Base-by-base conservation (phyloP, 2,888 invertebrate species). In the Drosophila meridionalis region DNA sequence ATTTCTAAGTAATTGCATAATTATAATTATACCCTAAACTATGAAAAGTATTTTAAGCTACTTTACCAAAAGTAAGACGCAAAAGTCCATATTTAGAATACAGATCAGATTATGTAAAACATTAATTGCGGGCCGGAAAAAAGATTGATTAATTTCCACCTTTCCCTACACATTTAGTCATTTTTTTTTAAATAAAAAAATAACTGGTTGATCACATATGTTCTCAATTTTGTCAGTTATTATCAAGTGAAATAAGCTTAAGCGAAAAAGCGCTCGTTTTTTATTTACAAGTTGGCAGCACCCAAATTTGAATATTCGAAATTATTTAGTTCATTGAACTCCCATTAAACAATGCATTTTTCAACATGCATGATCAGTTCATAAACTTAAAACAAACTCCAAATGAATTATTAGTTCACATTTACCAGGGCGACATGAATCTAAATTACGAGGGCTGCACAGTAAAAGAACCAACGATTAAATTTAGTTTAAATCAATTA, bases 31-130 rank as follows among this genome's bases (percentile, higher is more conserved):
- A 56, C 28, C 9, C 9, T 52, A 38, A 30, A n/a, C 9, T 48
- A 48, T 58, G 28, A 74, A 61, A 74, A 79, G 79, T 77, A 75
- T 55, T 67, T 50, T 75, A 75, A 75, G 70, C 63, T 79, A 79
- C 70, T 79, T 77, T 77, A 74, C 47, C 12, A 40, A 43, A 67
- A 50, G 34, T 52, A 52, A 34, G n/a, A 34, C 4, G 26, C 7
- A 26, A 2, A 52, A 50, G 8, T 26, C 52, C 45, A 55, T 34
- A 34, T 14, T 30, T 34, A 34, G 34, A 52, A 34, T 30, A 36
- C 14, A 43, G 30, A 40, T 36, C 43, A 34, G n/a, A 36, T 42
- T n/a, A 50, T 66, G 50, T 56, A 34, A 59, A 58, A 52, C 38
- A 64, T 48, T 42, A 40, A 28, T 55, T 43, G 20, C 40, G 38